phyloP scores from a whole-genome alignment of 2,113 vertebrate genomes.

The Amblyopsis rosae region DNA sequence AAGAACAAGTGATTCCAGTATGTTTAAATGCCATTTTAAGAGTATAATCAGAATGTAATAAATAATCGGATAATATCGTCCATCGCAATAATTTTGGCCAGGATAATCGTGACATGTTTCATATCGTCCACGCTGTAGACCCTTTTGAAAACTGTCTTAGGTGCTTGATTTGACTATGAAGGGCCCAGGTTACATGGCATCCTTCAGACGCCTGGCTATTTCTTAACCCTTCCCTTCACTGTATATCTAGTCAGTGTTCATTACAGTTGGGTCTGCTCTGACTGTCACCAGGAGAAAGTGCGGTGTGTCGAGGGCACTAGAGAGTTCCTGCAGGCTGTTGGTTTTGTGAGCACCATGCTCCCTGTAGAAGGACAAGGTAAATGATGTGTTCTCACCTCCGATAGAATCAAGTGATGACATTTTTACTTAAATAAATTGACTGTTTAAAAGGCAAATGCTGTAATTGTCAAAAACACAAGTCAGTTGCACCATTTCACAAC shows the following conservation, averaged over 20 bases:
- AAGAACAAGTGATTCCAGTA: no score
- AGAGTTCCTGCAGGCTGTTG: constrained; percentile 87
- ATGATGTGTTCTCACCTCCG: neutral
- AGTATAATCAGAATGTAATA: no score
- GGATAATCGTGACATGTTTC: no score
- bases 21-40: no score
- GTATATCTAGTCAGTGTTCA: neutral
- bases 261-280: neutral
- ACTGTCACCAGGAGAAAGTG: constrained; percentile 84
- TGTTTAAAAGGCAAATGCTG: neutral
- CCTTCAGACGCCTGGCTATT: neutral
- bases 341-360: constrained; percentile 80
- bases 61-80: no score
- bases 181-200: neutral
- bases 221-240: no score
- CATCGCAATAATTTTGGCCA: no score
- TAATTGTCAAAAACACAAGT: neutral
- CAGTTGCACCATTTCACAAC: neutral
- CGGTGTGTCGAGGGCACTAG: constrained; percentile 83
- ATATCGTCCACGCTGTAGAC: no score
- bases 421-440: neutral
- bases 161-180: neutral
- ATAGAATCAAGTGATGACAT: neutral
- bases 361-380: constrained; percentile 85
- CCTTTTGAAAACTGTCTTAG: no score